These are phyloP conservation scores for Mycetomoellerius zeteki DNA, from an alignment of 1,140 invertebrate species.

Conservation along the genomic window DNA sequence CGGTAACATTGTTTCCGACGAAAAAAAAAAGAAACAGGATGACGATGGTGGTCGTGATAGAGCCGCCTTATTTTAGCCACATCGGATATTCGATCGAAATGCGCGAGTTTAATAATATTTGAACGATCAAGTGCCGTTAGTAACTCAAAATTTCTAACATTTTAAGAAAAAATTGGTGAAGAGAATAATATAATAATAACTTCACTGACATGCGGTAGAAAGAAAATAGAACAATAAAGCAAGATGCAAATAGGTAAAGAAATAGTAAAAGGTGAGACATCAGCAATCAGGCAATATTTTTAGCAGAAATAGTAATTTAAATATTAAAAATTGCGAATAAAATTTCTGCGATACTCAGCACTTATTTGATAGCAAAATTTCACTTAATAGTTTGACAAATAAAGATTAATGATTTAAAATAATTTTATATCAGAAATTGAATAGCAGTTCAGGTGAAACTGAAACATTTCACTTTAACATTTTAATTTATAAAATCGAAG, in stretches of 20 bases:
- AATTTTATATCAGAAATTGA: not conserved
- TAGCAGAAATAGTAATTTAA: not conserved
- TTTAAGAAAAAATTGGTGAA: not conserved
- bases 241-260: too few relatives aligned
- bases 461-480: not conserved
- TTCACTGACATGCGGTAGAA: too few relatives aligned
- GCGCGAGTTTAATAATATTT: slow-evolving; percentile 23
- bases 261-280: too few relatives aligned
- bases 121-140: not conserved
- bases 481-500: not conserved
- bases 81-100: slow-evolving; percentile 32
- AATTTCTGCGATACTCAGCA: not conserved
- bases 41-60: slow-evolving; percentile 27
- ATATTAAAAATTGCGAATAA: not conserved
- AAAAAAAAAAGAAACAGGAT: slow-evolving; percentile 47
- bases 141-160: not conserved
- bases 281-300: not conserved
- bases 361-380: not conserved
- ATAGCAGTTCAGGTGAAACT: not conserved
- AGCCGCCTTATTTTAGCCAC: not conserved
- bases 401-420: not conserved
- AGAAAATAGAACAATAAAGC: too few relatives aligned
- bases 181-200: too few relatives aligned
- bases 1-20: slow-evolving; percentile 74
- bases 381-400: not conserved